phyloP scores from a whole-genome alignment of 2,113 vertebrate genomes.

The Anarhynchus alexandrinus region DNA sequence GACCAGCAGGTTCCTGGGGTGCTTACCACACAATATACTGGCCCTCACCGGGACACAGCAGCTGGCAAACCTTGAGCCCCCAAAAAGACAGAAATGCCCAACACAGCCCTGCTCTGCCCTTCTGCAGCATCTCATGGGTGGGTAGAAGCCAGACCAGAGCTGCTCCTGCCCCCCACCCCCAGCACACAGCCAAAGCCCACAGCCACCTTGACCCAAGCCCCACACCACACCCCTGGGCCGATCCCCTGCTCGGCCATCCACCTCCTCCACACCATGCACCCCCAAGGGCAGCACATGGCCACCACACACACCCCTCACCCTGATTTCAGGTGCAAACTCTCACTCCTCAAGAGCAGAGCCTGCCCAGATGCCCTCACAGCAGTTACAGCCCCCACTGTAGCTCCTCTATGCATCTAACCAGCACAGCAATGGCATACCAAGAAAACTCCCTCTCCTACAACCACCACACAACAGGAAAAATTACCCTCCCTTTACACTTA shows the following conservation, averaged over 20 bases:
- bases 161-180: not conserved
- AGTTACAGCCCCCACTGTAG: not conserved
- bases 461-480: not conserved
- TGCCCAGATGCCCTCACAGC: not conserved
- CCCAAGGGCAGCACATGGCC: not conserved
- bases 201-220: not conserved
- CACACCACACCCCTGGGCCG: not conserved
- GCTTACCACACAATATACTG: not conserved
- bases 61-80: not conserved
- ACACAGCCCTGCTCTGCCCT: not conserved
- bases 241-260: not conserved
- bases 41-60: not conserved
- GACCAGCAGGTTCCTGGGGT: fast-evolving
- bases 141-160: not conserved
- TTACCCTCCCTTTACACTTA: not conserved
- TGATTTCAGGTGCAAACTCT: not conserved
- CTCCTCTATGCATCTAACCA: not conserved
- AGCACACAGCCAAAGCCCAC: not conserved
- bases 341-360: not conserved
- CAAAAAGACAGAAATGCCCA: not conserved
- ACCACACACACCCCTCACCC: not conserved
- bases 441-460: not conserved
- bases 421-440: fast-evolving
- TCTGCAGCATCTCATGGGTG: not conserved
- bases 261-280: fast-evolving